A percentile compares a stretch with the other conserved stretches of the same genome.
phyloP scores from a whole-genome alignment of 1,140 invertebrate species.

The Neodiprion lecontei region DNA sequence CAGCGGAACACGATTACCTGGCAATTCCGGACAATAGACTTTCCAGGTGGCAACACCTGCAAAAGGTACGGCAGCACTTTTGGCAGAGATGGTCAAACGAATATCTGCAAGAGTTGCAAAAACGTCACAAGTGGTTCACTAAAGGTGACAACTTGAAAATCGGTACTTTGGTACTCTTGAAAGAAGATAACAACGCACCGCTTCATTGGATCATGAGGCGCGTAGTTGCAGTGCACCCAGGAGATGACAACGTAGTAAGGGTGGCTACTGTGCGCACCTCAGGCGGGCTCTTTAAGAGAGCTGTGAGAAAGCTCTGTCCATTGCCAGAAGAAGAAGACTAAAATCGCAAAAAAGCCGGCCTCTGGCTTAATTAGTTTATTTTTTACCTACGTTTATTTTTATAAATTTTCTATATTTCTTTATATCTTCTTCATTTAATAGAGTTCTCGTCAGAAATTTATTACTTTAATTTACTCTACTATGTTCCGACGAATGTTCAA shows the following conservation, averaged over 20 bases:
- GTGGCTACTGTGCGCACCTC: slow-evolving; percentile 26
- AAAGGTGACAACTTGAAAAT: slow-evolving; percentile 12
- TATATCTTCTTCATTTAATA: too few species aligned
- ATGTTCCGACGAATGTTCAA: too few species aligned
- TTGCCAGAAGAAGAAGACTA: slow-evolving; percentile 38
- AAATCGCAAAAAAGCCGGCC: slow-evolving; percentile 42
- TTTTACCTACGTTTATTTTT: too few species aligned
- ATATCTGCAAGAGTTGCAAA: slow-evolving; percentile 40
- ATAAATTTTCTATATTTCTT: too few species aligned
- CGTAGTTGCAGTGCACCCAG: slow-evolving; percentile 29
- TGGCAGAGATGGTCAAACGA: slow-evolving; percentile 44
- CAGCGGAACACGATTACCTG: background rate
- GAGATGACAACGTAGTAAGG: slow-evolving; percentile 26
- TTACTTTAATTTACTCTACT: too few species aligned
- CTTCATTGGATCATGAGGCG: slow-evolving; percentile 29
- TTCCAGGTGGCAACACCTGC: slow-evolving; percentile 32
- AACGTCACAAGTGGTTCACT: slow-evolving; percentile 33
- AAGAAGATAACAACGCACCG: slow-evolving; percentile 28
- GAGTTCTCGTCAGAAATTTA: too few species aligned
- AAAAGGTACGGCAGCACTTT: slow-evolving; percentile 39
- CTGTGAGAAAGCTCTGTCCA: slow-evolving; percentile 19
- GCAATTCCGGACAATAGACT: slow-evolving; percentile 25
- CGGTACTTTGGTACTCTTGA: slow-evolving; percentile 32
- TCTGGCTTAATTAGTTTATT: slow-evolving; percentile 22
- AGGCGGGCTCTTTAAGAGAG: slow-evolving; percentile 20